Conservation (phyloP, 2,797 vertebrate genomes). For the Sebastes paucispinis region DNA sequence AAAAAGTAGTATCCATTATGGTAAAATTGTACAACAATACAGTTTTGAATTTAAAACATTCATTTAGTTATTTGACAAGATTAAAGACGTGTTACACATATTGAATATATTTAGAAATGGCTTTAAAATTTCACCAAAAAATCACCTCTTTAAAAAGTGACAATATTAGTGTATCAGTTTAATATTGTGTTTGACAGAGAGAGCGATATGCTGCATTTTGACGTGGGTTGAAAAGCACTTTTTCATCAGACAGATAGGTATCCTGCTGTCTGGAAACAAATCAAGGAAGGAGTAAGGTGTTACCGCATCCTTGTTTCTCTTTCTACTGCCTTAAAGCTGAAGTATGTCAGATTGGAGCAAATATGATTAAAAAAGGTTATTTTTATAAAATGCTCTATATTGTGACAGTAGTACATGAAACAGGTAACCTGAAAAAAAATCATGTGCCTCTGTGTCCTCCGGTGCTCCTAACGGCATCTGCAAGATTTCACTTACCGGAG, state of each 20-base stretch:
- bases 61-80: neutral
- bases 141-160: neutral
- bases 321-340: neutral
- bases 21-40: neutral
- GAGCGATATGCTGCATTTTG: neutral
- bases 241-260: neutral
- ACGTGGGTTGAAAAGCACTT: neutral
- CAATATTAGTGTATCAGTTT: neutral
- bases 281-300: neutral
- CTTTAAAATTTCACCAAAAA: neutral
- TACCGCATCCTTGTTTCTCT: slow-evolving; percentile 2
- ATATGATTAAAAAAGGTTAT: too few relatives aligned
- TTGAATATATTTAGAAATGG: neutral
- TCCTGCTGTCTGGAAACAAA: neutral
- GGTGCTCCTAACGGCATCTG: too few relatives aligned
- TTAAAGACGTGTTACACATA: neutral
- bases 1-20: neutral
- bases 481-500: too few relatives aligned
- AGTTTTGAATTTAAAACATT: neutral
- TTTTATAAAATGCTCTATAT: too few relatives aligned
- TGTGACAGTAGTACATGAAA: too few relatives aligned
- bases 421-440: too few relatives aligned
- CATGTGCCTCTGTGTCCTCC: too few relatives aligned
- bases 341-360: too few relatives aligned
- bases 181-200: neutral